Percentiles rank a stretch among this genome's conserved stretches.
Conservation (phyloP, 2,797 vertebrate species). For the Thalassophryne amazonica region DNA sequence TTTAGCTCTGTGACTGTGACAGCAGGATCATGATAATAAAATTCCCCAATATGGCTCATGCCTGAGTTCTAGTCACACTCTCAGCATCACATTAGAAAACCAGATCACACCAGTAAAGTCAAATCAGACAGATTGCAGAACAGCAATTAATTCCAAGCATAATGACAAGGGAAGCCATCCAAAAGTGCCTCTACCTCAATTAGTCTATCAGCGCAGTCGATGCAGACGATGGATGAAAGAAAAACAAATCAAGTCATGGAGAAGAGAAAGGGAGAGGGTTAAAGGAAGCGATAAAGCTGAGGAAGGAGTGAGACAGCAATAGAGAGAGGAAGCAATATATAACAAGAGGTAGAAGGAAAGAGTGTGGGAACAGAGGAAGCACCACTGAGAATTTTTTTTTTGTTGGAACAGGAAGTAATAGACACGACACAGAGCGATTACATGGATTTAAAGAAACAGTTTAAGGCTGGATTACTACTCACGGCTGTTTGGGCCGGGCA, state of each 20-base stretch:
- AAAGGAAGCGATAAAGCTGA: constrained; percentile 18
- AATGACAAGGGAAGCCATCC: constrained; percentile 59
- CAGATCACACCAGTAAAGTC: constrained; percentile 61
- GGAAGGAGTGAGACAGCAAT: not conserved
- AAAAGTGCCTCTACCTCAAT: constrained; percentile 62
- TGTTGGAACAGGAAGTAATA: constrained; percentile 22
- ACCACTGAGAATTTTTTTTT: too few species aligned
- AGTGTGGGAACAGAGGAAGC: constrained; percentile 28
- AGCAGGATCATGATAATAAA: constrained; percentile 36
- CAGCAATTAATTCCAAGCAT: constrained; percentile 66
- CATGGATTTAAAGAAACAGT: too few species aligned
- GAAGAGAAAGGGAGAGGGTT: constrained; percentile 5
- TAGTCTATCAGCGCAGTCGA: constrained; percentile 53
- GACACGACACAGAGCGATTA: constrained; percentile 15
- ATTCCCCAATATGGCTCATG: constrained; percentile 47
- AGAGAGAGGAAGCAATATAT: constrained; percentile 6
- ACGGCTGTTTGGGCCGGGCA: constrained; percentile 83
- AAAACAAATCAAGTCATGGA: constrained; percentile 58
- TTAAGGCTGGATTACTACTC: too few species aligned
- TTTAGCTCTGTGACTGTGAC: constrained; percentile 48
- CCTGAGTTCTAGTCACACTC: constrained; percentile 44
- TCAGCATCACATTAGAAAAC: constrained; percentile 38
- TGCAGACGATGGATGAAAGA: constrained; percentile 48
- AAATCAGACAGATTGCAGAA: constrained; percentile 58
- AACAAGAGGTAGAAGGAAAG: constrained; percentile 13